Evolutionary conservation across 2,797 vertebrate genomes (phyloP).

Genomic region (Enteromius unitaeniatus): DNA sequence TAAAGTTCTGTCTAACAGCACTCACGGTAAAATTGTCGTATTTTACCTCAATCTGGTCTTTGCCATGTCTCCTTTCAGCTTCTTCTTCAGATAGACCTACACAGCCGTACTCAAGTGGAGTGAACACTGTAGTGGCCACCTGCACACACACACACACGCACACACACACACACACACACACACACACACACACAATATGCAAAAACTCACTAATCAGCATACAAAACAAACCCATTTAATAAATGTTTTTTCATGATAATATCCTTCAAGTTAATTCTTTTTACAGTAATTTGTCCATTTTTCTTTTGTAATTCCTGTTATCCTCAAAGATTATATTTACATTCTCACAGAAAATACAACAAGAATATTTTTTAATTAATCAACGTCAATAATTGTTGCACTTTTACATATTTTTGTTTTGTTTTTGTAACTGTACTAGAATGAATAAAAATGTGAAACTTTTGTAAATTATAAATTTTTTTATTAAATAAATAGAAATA

Average conservation of each 20-base stretch:
- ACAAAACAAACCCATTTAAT: background rate
- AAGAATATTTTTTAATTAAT: background rate
- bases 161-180: conserved; percentile 43
- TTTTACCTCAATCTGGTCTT: conserved; percentile 86
- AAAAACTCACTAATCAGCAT: background rate
- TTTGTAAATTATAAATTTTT: background rate
- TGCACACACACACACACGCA: conserved; percentile 61
- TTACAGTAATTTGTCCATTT: background rate
- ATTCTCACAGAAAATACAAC: background rate
- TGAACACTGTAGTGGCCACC: conserved; percentile 95
- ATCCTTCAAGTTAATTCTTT: background rate
- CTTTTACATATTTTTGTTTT: background rate
- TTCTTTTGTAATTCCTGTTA: background rate
- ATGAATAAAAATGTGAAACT: background rate
- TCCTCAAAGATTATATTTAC: background rate
- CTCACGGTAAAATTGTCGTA: background rate
- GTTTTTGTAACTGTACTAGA: background rate
- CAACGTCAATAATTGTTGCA: background rate
- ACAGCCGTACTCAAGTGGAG: conserved; percentile 92
- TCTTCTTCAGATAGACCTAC: conserved; percentile 93
- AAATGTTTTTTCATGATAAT: background rate
- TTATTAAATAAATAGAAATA: background rate
- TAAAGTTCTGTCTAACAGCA: background rate
- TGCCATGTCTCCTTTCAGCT: conserved; percentile 78
- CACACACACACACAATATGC: conserved; percentile 37